Evolutionary conservation across 2,113 vertebrate genomes (phyloP), one percentile per base, ranked within the genome.

Genomic region (Phylloscopus trochilus): DNA sequence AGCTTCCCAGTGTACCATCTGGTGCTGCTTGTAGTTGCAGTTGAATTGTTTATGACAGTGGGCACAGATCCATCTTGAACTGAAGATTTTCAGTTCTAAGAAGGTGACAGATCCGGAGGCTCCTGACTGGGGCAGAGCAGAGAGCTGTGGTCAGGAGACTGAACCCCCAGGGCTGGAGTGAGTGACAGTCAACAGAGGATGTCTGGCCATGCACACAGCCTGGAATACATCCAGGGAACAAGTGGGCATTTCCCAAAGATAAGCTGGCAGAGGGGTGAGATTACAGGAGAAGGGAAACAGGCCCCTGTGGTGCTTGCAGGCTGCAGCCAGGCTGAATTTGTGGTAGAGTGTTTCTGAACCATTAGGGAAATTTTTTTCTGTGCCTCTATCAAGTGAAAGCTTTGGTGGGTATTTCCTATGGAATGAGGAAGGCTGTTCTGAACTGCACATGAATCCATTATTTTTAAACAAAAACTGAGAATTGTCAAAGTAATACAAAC

Each of bases 241-340:
- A 96, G 90, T 93, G 95, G 92, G 80, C 88, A 24, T 90, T 96
- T 97, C 96, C 94, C 96, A 83, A 81, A 96, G 86, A 93, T 90
- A 90, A 95, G 35, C 39, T 83, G 88, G 76, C 72, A 74, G 83
- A 90, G 51, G 66, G 46, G 7, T 83, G 88, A 80, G 82, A 28
- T 87, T 76, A 35, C 75, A 76, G 56, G 55, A 79, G 62, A 41
- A 44, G 76, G 55, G 59, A 58, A 69, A 66, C 3, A 6, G 76
- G 41, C 28, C 59, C n/a, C 46, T 30, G 46, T 19, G 2, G 2
- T 49, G 72, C 16, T 83, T 37, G 27, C 62, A 59, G 63, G 56
- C 44, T 64, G 28, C 7, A 53, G 72, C 49, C 24, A 31, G 56
- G 58, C 62, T 82, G 84, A 19, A 7, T 27, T 44, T 55, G 37